Conservation (phyloP, 2,888 invertebrate species). For the Acholoe squamosa region DNA sequence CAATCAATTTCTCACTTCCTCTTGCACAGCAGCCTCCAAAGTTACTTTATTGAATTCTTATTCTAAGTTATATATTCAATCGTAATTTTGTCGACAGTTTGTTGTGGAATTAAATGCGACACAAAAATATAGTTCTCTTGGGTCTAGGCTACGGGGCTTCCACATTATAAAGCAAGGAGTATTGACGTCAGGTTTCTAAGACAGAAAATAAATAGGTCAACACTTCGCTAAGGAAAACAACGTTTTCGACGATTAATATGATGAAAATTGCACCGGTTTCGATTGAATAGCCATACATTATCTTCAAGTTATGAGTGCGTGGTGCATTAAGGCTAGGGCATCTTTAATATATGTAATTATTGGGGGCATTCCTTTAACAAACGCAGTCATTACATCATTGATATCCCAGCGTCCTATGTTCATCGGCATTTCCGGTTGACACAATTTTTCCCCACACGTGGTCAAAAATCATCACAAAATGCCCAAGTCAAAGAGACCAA, state of each 20-base stretch:
- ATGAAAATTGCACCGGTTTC: background rate
- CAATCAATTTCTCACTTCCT: no score
- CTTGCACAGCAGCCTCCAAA: no score
- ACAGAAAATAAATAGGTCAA: constrained; percentile 53
- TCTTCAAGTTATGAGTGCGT: background rate
- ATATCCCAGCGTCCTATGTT: constrained; percentile 32
- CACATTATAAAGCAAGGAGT: constrained; percentile 33
- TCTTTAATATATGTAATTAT: background rate
- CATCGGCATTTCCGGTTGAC: constrained; percentile 35
- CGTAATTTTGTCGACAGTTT: background rate
- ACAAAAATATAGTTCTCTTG: constrained; percentile 53
- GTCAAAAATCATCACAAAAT: constrained; percentile 62
- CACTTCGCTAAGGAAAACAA: background rate
- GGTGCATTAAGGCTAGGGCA: background rate
- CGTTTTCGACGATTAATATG: background rate
- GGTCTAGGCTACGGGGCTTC: constrained; percentile 35
- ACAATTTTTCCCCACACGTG: constrained; percentile 28
- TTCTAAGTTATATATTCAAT: no score
- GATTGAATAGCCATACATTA: background rate
- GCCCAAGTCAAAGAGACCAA: constrained; percentile 69
- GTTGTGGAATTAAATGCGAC: background rate
- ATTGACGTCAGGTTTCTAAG: constrained; percentile 58
- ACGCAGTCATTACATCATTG: constrained; percentile 35
- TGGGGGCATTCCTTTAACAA: background rate
- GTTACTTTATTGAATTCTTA: no score